Base-by-base conservation (phyloP, 1,140 invertebrate species). In the Musca domestica region DNA sequence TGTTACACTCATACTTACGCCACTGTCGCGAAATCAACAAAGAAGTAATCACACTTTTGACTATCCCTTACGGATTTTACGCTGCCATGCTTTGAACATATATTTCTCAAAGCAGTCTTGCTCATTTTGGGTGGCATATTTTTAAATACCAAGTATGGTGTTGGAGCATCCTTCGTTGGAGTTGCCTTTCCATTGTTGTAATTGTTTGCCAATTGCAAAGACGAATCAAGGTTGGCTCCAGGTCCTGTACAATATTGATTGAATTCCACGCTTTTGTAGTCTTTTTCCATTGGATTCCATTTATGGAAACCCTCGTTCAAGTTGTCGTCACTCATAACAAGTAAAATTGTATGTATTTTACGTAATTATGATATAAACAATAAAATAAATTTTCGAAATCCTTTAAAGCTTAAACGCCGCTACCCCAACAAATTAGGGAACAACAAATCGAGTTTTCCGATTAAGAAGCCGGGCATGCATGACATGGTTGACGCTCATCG, bases 1-100 rank as follows among this genome's bases (percentile, higher is more conserved):
- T n/a, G n/a, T n/a, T n/a, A n/a, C n/a, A n/a, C n/a, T n/a, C n/a
- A 17, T 23, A 69, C 68, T 69, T 66, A 69, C 68, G 68, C 68
- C 19, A 69, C 56, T 27, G 17, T 69, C 15, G 64, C 52, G 10
- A 69, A 69, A 49, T 69, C 64, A 25, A 66, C 54, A 58, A 69
- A 66, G 9, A 54, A 30, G n/a, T 34, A 66, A 41, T 66, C 52
- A 51, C 48, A 48, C 23, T 66, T 69, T 7, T 30, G 46, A n/a
- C 64, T 66, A 47, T 69, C 52, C 17, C 64, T n/a, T 3, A 69
- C 54, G 1, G 54, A n/a, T 12, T 1, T 63, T 14, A 69, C 68
- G 10, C 9, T n/a, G 5, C 64, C 68, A 64, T 66, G 34, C 9
- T 41, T 20, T 0, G 34, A 27, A 46, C 68, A 69, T 51, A 69